phyloP scores from a whole-genome alignment of 2,888 invertebrate species.

The Pogonocherus hispidulus region DNA sequence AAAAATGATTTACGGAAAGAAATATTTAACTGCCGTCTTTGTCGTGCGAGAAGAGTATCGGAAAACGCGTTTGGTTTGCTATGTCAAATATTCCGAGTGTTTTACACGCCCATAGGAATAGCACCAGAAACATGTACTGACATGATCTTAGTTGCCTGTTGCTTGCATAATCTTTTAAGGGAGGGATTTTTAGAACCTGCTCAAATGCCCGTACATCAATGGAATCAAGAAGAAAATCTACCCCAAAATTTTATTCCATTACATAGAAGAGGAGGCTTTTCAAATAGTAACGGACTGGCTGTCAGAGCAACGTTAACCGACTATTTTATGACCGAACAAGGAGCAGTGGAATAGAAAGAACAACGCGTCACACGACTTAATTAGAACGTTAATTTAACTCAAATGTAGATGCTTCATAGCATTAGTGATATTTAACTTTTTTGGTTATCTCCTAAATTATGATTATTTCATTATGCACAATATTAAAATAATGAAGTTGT shows the following conservation, averaged over 20 bases:
- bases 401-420: too few relatives aligned
- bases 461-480: too few relatives aligned
- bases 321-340: neutral
- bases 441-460: too few relatives aligned
- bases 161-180: neutral
- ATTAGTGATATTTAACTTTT: too few relatives aligned
- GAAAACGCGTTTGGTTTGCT: constrained; percentile 9
- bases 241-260: neutral
- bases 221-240: neutral
- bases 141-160: neutral
- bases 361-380: neutral
- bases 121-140: neutral
- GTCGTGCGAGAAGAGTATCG: neutral
- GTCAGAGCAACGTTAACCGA: neutral
- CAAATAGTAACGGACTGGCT: neutral
- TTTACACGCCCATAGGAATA: neutral
- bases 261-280: neutral
- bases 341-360: neutral
- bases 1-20: neutral
- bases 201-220: neutral
- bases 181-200: neutral
- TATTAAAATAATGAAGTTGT: too few relatives aligned
- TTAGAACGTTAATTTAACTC: neutral
- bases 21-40: neutral
- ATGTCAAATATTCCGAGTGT: constrained; percentile 3